Evolutionary conservation across 2,113 vertebrate species (phyloP), one percentile per base, ranked within the genome.

Genomic region (Oriolus oriolus): DNA sequence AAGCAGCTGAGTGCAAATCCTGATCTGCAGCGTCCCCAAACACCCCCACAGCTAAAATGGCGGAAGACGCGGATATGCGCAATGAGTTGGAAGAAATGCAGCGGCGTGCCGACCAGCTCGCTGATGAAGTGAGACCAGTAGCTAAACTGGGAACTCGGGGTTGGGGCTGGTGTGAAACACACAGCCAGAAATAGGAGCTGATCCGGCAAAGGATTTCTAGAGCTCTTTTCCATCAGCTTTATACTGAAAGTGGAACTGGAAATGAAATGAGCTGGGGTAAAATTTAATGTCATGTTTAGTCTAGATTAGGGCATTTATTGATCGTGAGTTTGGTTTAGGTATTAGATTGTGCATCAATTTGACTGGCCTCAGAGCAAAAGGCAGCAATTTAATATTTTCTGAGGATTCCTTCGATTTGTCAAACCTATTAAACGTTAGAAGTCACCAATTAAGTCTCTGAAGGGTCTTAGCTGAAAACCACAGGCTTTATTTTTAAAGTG

Each of bases 1-100:
- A 39, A 89, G 91, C 65, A 84, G 79, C 92, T 56, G 77, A 83
- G 63, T 17, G 13, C 96, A 98, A 96, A 97, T 71, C 76, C 97
- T 98, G 97, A 97, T 97, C 97, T 97, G 85, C 93, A 96, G 97
- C 61, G 33, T 95, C 96, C 61, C 96, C 96, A 87, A 97, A 87
- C 96, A 96, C 97, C 97, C 91, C 90, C 95, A 95, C 97, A 98
- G 86, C 97, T 97, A 98, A 98, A 95, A 99, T 99, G 99, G 99
- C 99, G 44, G 99, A 99, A 84, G 99, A 99, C 5, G 98, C 99
- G 2, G 99, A 99, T 93, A 99, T 99, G 99, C 99, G 99, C 98
- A 99, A 99, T 98, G 99, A 99, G 98, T 97, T 99, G 97, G 99
- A 99, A 92, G 99, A 99, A 97, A 99, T 99, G 99, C 99, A 99